Evolutionary conservation across 2,888 invertebrate genomes (phyloP).

Genomic region (Beris morrisii): DNA sequence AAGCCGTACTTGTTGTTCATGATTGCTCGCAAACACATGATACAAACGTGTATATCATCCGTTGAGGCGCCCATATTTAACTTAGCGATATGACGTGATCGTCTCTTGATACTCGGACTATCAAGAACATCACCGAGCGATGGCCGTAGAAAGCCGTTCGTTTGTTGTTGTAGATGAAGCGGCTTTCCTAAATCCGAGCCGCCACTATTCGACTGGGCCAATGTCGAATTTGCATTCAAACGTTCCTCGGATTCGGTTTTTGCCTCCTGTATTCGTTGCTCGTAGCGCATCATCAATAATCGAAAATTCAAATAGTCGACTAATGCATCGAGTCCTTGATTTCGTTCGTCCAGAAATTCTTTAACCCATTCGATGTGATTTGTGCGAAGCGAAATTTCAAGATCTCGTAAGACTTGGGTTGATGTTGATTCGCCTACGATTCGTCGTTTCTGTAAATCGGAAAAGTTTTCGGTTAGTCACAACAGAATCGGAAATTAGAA

Average conservation of each 20-base stretch:
- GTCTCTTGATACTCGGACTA: slow-evolving; percentile 70
- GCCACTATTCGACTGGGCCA: slow-evolving; percentile 48
- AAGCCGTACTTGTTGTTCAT: slow-evolving; percentile 99
- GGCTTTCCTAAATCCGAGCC: slow-evolving; percentile 44
- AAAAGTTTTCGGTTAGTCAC: slow-evolving; percentile 46
- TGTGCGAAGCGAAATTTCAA: slow-evolving; percentile 97
- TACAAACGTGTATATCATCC: slow-evolving; percentile 98
- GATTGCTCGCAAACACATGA: slow-evolving; percentile 97
- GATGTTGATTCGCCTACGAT: slow-evolving; percentile 97
- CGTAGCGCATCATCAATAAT: slow-evolving; percentile 91
- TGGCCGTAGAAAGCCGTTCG: slow-evolving; percentile 57
- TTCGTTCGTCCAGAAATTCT: slow-evolving; percentile 94
- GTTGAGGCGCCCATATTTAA: slow-evolving; percentile 94
- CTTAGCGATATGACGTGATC: slow-evolving; percentile 82
- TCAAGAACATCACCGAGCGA: slow-evolving; percentile 65
- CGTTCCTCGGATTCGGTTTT: slow-evolving; percentile 77
- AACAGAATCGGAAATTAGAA: slow-evolving; percentile 42
- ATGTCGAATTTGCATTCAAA: slow-evolving; percentile 55
- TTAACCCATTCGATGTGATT: slow-evolving; percentile 99
- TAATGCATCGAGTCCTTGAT: slow-evolving; percentile 93
- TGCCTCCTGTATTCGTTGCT: slow-evolving; percentile 78
- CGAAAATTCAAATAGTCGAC: slow-evolving; percentile 97
- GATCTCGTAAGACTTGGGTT: slow-evolving; percentile 95
- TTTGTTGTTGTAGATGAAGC: slow-evolving; percentile 35
- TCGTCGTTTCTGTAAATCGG: slow-evolving; percentile 87